phyloP scores from a whole-genome alignment of 2,888 invertebrate genomes.

The Protophormia terraenovae region DNA sequence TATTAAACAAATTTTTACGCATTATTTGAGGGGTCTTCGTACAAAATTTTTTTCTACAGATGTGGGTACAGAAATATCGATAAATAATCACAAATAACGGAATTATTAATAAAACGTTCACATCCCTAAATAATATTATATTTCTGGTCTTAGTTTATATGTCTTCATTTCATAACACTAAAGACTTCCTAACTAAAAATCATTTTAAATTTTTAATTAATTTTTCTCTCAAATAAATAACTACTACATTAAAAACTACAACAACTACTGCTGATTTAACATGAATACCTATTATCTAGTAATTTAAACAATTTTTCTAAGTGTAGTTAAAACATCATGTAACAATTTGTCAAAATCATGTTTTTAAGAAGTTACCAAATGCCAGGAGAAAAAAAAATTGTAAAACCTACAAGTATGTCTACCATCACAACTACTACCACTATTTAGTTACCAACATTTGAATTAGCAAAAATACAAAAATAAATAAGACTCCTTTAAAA shows the following conservation, averaged over 20 bases:
- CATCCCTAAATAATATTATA: too few species aligned
- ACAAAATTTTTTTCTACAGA: too few species aligned
- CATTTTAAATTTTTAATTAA: too few species aligned
- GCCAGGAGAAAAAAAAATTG: neutral
- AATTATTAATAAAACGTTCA: too few species aligned
- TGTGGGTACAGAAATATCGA: too few species aligned
- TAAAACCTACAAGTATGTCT: conserved; percentile 42
- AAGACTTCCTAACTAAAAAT: too few species aligned
- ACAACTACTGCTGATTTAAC: conserved; percentile 37
- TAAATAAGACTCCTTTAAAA: conserved; percentile 54
- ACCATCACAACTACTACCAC: conserved; percentile 15
- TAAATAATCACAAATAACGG: too few species aligned
- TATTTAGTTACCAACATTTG: conserved; percentile 65
- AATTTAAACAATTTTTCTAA: conserved; percentile 40
- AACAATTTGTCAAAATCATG: conserved; percentile 74
- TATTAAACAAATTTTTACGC: too few species aligned
- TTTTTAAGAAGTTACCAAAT: conserved; percentile 65
- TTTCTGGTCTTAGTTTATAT: too few species aligned
- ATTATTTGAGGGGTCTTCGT: too few species aligned
- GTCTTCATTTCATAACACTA: neutral
- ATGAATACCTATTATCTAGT: conserved; percentile 32
- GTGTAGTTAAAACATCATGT: conserved; percentile 72
- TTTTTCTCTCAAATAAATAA: neutral
- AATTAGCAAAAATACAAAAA: conserved; percentile 18
- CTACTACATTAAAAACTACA: neutral